Evolutionary conservation across 30 jellyfish, hydroid and myxozoan genomes (phyloP), one percentile per base, ranked within the genome.

Genomic region (Sanderia malayensis): DNA sequence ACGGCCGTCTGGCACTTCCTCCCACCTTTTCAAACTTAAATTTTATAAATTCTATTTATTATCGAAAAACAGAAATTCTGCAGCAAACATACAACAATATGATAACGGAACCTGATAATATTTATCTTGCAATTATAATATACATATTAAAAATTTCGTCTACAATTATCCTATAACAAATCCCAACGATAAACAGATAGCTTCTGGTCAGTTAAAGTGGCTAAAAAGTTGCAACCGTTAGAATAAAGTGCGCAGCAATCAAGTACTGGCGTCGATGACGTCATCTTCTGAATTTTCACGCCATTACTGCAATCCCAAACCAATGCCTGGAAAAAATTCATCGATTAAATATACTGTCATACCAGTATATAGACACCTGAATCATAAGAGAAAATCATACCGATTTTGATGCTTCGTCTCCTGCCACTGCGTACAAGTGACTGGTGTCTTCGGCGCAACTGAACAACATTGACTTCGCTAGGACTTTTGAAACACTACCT

Each of bases 321-420:
- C 17, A 76, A 8, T 1, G 89, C 73, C 97, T 90, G 34, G 24
- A 41, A 68, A 65, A 20, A 41, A 15, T 8, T 6, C 55, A 8
- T 6, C 11, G 55, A 41, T 41, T 41, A 41, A 41, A 6, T 15
- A 41, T 6, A 41, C 15, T 41, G 11, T 15, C 15, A 41, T 15
- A 41, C 8, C 55, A 15, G 15, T 41, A 6, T 41, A 8, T 6
- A 6, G 55, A 6, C 55, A 41, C 15, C 15, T 41, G 55, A 41
- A 41, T 41, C 3, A 65, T 41, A 65, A 9, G 4, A 4, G 31
- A 31, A 2, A 6, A 69, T 52, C 87, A 21, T 87, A 87, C 96
- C 78, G 96, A 87, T 28, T 79, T 58, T 2, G 97, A 73, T 24
- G 95, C 86, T 70, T 89, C 95, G 78, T 89, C 97, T n/a, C 97